phyloP scores from a whole-genome alignment of 2,888 invertebrate species.

The Entomobrya multifasciata region DNA sequence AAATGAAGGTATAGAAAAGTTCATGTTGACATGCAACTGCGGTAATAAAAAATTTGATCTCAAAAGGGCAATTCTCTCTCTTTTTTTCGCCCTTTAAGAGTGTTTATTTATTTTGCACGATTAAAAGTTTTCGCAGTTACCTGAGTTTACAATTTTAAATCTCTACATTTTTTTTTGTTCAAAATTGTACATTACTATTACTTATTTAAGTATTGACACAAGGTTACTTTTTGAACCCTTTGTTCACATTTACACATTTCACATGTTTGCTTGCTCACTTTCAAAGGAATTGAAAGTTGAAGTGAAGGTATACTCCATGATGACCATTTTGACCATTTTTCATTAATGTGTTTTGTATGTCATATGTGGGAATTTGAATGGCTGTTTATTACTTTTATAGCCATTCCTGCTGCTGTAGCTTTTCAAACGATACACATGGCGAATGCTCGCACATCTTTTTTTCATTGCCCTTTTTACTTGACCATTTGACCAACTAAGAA shows the following conservation, averaged over 20 bases:
- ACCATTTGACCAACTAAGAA: conserved; percentile 42
- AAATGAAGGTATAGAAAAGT: neutral
- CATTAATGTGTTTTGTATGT: conserved; percentile 7
- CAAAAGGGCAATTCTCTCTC: neutral
- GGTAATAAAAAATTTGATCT: neutral
- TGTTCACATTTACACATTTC: conserved; percentile 18
- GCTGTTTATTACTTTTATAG: conserved; percentile 12
- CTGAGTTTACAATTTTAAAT: too few species aligned
- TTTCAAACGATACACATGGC: conserved; percentile 4
- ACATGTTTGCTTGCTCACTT: neutral
- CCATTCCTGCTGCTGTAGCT: conserved; percentile 1
- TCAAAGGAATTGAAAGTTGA: conserved; percentile 13
- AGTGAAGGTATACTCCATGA: conserved; percentile 14
- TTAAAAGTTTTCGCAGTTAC: neutral
- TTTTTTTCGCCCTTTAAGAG: neutral
- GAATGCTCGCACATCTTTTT: neutral
- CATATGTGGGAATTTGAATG: too few species aligned
- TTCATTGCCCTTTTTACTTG: conserved; percentile 17
- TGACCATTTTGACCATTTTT: conserved; percentile 38
- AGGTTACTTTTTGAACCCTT: conserved; percentile 22
- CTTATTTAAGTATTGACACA: neutral
- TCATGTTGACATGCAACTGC: neutral
- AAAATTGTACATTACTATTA: too few species aligned
- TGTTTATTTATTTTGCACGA: neutral
- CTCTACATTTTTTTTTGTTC: too few species aligned